Evolutionary conservation across 2,888 invertebrate genomes (phyloP).

Genomic region (Rotaria sp.): DNA sequence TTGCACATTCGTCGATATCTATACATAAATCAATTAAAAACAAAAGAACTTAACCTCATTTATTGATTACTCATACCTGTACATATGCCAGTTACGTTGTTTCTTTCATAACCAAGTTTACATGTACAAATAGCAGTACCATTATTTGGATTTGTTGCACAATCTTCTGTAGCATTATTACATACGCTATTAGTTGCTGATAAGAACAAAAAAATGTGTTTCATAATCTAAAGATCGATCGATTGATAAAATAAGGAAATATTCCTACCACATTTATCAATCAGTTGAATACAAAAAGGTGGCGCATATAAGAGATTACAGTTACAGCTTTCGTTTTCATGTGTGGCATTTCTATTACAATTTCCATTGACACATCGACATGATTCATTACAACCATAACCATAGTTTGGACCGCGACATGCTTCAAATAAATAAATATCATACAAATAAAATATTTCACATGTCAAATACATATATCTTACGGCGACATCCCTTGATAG

Average conservation of each 20-base stretch:
- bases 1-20: background rate
- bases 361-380: too few relatives aligned
- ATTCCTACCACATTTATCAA: too few relatives aligned
- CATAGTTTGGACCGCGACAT: too few relatives aligned
- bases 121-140: background rate
- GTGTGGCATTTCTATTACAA: too few relatives aligned
- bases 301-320: too few relatives aligned
- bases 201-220: background rate
- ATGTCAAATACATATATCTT: too few relatives aligned
- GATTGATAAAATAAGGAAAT: background rate
- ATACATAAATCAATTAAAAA: background rate
- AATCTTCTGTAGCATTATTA: background rate
- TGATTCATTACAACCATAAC: too few relatives aligned
- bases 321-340: too few relatives aligned
- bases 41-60: background rate
- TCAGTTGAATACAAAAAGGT: too few relatives aligned
- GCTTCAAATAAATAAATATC: too few relatives aligned
- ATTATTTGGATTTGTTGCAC: background rate
- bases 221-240: background rate
- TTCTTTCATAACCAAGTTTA: background rate
- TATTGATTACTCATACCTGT: background rate
- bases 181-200: background rate
- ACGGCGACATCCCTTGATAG: too few relatives aligned
- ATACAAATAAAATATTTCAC: too few relatives aligned
- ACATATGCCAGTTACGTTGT: background rate